These are phyloP conservation scores for Hemithea aestivaria DNA, from an alignment of 2,888 invertebrate species.

Conservation along the genomic window DNA sequence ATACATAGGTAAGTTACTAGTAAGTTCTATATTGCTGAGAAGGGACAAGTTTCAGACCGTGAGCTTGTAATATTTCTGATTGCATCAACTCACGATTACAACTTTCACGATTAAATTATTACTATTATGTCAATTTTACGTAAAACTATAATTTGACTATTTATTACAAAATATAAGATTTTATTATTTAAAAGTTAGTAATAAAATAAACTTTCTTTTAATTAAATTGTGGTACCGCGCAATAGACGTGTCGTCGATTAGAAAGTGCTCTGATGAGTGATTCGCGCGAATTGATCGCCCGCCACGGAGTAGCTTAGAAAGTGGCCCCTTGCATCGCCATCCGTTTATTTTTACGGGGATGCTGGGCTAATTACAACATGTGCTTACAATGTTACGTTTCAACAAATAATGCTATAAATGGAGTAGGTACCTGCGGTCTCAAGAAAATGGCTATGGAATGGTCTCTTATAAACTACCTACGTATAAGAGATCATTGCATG, in stretches of 20 bases:
- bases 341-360: slow-evolving; percentile 61
- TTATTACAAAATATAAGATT: slow-evolving; percentile 3
- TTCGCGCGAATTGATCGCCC: slow-evolving; percentile 70
- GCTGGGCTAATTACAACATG: slow-evolving; percentile 58
- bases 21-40: slow-evolving; percentile 17
- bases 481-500: too few relatives aligned
- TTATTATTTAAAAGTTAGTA: slow-evolving; percentile 3
- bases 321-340: slow-evolving; percentile 54
- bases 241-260: slow-evolving; percentile 60
- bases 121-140: too few relatives aligned
- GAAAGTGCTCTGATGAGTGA: slow-evolving; percentile 76
- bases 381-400: slow-evolving; percentile 20
- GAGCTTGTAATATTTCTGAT: neutral
- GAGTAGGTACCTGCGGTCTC: too few relatives aligned
- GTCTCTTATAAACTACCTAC: too few relatives aligned
- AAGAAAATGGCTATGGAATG: neutral
- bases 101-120: too few relatives aligned
- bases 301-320: slow-evolving; percentile 69
- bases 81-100: too few relatives aligned
- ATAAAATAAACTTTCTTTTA: slow-evolving; percentile 35
- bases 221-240: slow-evolving; percentile 55
- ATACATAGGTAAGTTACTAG: slow-evolving; percentile 26
- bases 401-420: too few relatives aligned
- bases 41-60: neutral
- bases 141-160: neutral